Base-by-base conservation (phyloP, 2,888 invertebrate species). In the Linyphia triangularis region DNA sequence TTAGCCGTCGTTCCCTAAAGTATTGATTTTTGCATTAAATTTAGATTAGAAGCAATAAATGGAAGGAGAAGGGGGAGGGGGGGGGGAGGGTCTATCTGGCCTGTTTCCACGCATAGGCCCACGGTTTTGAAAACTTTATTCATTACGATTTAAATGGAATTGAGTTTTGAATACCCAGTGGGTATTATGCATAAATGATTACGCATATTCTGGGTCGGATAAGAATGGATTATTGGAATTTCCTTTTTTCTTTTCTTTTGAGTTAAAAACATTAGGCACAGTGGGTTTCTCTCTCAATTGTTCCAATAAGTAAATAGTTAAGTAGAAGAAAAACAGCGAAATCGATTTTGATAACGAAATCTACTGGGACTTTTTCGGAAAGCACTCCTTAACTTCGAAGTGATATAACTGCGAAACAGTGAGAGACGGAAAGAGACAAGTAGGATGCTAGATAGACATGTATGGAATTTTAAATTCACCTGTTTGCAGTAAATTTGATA, bases 21-120 rank as follows among this genome's bases (percentile, higher is more conserved):
- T 85, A 85, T 85, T 57, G 85, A 85, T 85, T 85, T 85, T 85
- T 72, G 85, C 79, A 85, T 85, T 85, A 85, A 85, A 85, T 85
- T 85, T 79, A 85, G 85, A 85, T 85, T 85, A 85, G 85, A 85
- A 69, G 69, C 85, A 85, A 85, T 85, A 85, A 85, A 77, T 59
- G 85, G 77, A 59, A 59, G 33, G 24, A 57, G 40, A 22, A 33
- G 30, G 77, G 28, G 67, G 69, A 51, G 24, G 67, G 40, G 28
- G 26, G 30, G 77, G 28, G 67, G 69, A 77, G 75, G 51, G 75
- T 75, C 67, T 65, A 75, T 75, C 69, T 69, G 85, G 85, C 67
- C 70, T 37, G 77, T 78, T 85, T 85, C 69, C 51, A 43, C n/a
- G 40, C 72, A 69, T 40, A 51, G 51, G 37, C 75, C 30, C 67